A percentile compares a stretch with the other conserved stretches of the same genome.
Conservation (phyloP, 2,797 vertebrate genomes). For the Squalus acanthias region DNA sequence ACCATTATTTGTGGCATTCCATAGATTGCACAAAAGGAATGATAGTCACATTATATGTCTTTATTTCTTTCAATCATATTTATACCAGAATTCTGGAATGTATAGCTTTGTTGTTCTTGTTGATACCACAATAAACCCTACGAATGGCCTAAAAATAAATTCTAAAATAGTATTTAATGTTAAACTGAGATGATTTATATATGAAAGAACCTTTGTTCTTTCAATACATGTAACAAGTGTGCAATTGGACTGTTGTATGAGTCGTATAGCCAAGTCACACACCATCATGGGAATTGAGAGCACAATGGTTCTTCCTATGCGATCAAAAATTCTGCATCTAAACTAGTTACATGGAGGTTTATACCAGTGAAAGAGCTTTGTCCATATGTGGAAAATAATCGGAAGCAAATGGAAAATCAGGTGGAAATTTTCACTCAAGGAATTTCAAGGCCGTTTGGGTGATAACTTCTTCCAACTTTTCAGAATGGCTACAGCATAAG, state of each 20-base stretch:
- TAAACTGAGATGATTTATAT: neutral
- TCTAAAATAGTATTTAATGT: neutral
- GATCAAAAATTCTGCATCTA: neutral
- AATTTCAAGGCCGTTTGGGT: neutral
- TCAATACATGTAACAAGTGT: neutral
- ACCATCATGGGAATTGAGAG: neutral
- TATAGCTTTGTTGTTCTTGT: neutral
- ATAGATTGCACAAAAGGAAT: neutral
- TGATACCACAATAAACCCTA: neutral
- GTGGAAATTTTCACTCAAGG: neutral
- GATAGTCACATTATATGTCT: neutral
- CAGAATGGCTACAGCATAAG: neutral
- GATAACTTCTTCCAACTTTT: neutral
- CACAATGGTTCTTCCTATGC: neutral
- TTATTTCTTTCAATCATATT: constrained; percentile 1
- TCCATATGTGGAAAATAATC: neutral
- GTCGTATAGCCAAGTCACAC: neutral
- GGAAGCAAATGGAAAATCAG: neutral
- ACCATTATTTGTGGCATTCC: neutral
- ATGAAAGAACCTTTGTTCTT: neutral
- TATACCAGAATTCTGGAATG: neutral
- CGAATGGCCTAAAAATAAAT: neutral
- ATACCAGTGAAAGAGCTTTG: neutral
- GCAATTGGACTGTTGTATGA: neutral
- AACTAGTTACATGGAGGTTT: neutral